phyloP scores from a whole-genome alignment of 2,888 invertebrate species.

The Tenthredo livida region DNA sequence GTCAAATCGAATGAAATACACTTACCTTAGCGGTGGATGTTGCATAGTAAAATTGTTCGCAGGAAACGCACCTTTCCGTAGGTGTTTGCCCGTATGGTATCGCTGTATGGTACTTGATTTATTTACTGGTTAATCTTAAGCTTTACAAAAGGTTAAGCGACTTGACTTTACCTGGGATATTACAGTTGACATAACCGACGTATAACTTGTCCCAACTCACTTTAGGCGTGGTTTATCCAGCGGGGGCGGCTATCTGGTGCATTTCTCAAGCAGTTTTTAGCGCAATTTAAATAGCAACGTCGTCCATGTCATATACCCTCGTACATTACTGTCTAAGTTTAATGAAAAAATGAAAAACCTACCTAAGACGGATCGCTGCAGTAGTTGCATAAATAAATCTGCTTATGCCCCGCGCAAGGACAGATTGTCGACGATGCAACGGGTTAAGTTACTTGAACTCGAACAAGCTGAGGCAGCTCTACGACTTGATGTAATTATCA shows the following conservation, averaged over 20 bases:
- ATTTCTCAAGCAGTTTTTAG: constrained; percentile 1
- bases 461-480: constrained; percentile 20
- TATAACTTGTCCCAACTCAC: not conserved
- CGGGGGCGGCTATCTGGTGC: constrained; percentile 22
- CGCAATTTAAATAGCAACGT: constrained; percentile 31
- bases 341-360: constrained; percentile 7
- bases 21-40: not conserved
- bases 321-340: not conserved
- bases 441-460: constrained; percentile 30
- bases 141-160: constrained; percentile 42
- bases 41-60: not conserved
- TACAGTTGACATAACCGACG: constrained; percentile 29
- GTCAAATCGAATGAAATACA: constrained; percentile 49
- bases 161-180: constrained; percentile 34
- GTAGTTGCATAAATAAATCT: not conserved
- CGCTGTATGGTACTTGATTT: constrained; percentile 6
- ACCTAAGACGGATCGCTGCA: not conserved
- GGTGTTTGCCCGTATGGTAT: constrained; percentile 14
- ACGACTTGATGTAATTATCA: not conserved
- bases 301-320: not conserved
- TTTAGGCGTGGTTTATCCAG: constrained; percentile 37
- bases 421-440: constrained; percentile 45
- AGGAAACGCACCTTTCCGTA: constrained; percentile 5
- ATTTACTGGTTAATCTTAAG: constrained; percentile 47
- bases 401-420: not conserved